Conservation (phyloP, 2,797 vertebrate species). For the Thamnophis elegans region DNA sequence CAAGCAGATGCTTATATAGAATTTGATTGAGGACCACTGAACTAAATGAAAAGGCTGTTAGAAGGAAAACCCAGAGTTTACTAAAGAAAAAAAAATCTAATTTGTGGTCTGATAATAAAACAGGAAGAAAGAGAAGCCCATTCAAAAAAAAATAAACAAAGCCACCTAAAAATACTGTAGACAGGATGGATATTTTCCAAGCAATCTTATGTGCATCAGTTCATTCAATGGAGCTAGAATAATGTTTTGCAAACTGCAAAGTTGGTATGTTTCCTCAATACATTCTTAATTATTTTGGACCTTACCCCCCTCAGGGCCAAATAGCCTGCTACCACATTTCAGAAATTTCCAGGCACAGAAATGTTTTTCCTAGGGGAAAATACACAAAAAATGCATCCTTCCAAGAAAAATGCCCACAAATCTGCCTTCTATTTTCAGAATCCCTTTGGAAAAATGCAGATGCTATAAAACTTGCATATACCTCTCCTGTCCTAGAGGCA, state of each 20-base stretch:
- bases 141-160: not conserved
- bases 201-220: not conserved
- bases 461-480: not conserved
- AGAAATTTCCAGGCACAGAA: not conserved
- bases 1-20: not conserved
- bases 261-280: not conserved
- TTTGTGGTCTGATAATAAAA: not conserved
- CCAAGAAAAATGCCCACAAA: not conserved
- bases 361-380: not conserved
- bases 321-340: not conserved
- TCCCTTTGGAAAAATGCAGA: not conserved
- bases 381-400: not conserved
- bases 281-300: not conserved
- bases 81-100: not conserved
- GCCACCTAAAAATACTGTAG: not conserved
- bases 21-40: not conserved
- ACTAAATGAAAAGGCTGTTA: not conserved
- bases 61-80: not conserved
- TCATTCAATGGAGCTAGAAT: not conserved
- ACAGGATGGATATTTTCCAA: not conserved
- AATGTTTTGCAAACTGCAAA: not conserved
- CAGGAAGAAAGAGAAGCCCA: not conserved
- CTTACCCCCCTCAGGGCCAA: not conserved
- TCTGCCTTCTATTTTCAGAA: not conserved
- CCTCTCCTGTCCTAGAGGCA: not conserved